Evolutionary conservation across 2,888 invertebrate genomes (phyloP).

Genomic region (Subacronicta megacephala): DNA sequence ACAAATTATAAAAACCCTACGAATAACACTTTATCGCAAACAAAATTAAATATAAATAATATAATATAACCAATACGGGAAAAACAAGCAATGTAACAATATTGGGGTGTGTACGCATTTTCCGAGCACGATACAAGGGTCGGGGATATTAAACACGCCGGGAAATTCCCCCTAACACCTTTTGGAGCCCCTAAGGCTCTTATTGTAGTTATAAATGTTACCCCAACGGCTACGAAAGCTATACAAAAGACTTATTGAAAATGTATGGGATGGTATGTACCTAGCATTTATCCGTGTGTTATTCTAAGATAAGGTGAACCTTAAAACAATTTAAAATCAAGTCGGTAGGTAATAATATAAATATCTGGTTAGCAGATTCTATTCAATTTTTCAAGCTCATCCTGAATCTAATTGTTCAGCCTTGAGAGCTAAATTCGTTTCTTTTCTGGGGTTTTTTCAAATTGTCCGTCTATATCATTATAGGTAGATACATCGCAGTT

Average conservation of each 20-base stretch:
- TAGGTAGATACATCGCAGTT: no score
- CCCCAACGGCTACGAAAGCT: constrained; percentile 9
- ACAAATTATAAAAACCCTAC: not conserved
- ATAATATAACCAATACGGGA: constrained; percentile 1
- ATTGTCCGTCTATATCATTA: no score
- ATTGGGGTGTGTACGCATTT: constrained; percentile 17
- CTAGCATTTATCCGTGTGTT: not conserved
- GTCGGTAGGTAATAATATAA: no score
- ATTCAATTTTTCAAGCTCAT: no score
- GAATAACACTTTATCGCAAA: not conserved
- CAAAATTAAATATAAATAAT: constrained; percentile 13
- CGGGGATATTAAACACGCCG: constrained; percentile 35
- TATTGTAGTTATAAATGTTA: constrained; percentile 40
- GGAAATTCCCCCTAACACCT: constrained; percentile 39
- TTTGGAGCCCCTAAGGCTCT: constrained; percentile 30
- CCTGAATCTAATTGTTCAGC: no score
- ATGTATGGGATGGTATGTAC: constrained; percentile 24
- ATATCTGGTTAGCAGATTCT: no score
- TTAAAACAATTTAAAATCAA: no score
- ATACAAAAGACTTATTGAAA: constrained; percentile 29
- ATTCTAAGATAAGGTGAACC: no score
- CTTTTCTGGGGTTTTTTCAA: no score
- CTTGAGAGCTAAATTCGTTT: no score
- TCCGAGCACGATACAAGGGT: constrained; percentile 20
- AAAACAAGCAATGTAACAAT: constrained; percentile 13